Evolutionary conservation across 2,888 invertebrate species (phyloP), one percentile per base, ranked within the genome.

Genomic region (Chrysina gloriosa): DNA sequence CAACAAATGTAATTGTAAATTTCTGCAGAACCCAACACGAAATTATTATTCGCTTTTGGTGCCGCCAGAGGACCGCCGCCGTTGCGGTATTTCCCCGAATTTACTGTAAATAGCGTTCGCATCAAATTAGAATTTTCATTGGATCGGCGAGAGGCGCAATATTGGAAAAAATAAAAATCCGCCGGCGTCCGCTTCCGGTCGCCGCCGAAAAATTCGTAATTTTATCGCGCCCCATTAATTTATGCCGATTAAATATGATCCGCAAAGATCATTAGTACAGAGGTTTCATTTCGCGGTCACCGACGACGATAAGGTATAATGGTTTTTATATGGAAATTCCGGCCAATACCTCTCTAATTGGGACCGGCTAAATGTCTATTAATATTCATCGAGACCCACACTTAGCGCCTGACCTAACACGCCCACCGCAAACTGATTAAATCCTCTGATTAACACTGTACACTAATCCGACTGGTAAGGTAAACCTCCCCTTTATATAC

Each of bases 271-370:
- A 58, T 66, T 66, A 66, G 58, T 58, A 36, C 29, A 5, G 27
- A 66, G 58, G 66, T 58, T 66, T 31, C 47, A 29, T 66, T 66
- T 70, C 50, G 70, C 50, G 50, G 48, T 50, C 48, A 25, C 48
- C 68, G 74, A 69, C 16, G 66, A 58, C 77, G 77, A 79, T 79
- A 79, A 79, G 78, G 77, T 78, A 70, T 80, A 81, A 81, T 81
- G 79, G 79, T 77, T 79, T 81, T 79, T 77, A 75, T 76, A 79
- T 79, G 79, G 76, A 78, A 81, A 80, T 79, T 71, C 73, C 71
- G 72, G 68, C 73, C 76, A 76, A 79, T 79, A 77, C 77, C 75
- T 75, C 75, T 77, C 78, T 79, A 80, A 81, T 80, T 81, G 79
- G 77, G 76, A 75, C 77, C 73, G 76, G 78, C 77, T 76, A 79